Evolutionary conservation across 1,140 invertebrate genomes (phyloP), one percentile per base, ranked within the genome.

Genomic region (Venustaconcha ellipsiformis): DNA sequence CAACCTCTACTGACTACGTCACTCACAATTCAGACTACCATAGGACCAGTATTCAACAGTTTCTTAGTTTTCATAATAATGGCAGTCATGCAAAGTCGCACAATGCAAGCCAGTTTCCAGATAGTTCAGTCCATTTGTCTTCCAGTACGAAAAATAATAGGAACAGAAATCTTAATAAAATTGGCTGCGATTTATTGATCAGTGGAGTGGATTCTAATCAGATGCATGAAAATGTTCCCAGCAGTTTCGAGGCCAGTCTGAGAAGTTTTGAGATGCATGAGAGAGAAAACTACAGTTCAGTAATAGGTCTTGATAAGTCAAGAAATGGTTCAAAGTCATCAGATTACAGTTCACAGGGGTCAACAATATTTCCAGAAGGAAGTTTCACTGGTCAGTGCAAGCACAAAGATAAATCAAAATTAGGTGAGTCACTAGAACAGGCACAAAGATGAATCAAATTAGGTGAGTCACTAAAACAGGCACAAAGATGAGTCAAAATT

Each of bases 391-490:
- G 84, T 26, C 76, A 83, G 30, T 82, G 80, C 68, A 75, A 78
- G 56, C 87, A 88, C 69, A 83, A 78, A 67, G 87, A 88, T 79
- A 81, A 84, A 5, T 83, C 82, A 18, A 30, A 66, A 30, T 63
- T 88, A 65, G 83, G 87, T 86, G 77, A 83, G 78, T 64, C 23
- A 62, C 26, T 62, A 57, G 58, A n/a, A n/a, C 68, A 75, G 78
- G 56, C 87, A 88, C 69, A 83, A 78, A 67, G 87, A 88, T 79
- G 82, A 84, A 5, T 83, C 82, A 18, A 30, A 66, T 63, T 88
- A 65, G 83, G 87, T 86, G 77, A 83, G 78, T 64, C 23, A 62
- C n/a, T n/a, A n/a, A n/a, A n/a, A n/a, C 68, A 75, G 78, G 56
- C 87, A 88, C 69, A 83, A 78, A 67, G 87, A 88, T 79, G 82